Base-by-base conservation (phyloP, 2,888 invertebrate genomes). In the Lysandra bellargus region DNA sequence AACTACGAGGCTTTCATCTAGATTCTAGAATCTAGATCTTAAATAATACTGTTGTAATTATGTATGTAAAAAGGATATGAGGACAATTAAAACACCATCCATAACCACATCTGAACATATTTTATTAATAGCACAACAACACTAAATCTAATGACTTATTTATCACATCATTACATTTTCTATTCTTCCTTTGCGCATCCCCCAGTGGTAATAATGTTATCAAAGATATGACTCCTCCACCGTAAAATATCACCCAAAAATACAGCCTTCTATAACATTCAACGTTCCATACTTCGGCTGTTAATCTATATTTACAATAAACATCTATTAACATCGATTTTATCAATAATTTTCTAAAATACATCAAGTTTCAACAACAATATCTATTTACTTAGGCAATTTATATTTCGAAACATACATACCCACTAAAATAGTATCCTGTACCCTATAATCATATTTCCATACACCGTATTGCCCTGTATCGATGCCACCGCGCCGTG, bases 261-360 rank as follows among this genome's bases (percentile, higher is more conserved):
- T 94, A 94, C 94, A 94, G 92, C 93, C 93, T 92, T 92, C 92
- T 92, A 92, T 90, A 92, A 91, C 92, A 89, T 87, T 88, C 92
- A 90, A 90, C 90, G 89, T 89, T 84, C 88, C 90, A 89, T 88
- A 89, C 87, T 85, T 86, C 89, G 88, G 87, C 88, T 87, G 82
- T 85, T 90, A 90, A 88, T 88, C 90, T 91, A 89, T 92, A 93
- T 92, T 89, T 93, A 94, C 93, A 94, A 88, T 94, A 93, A 94
- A 94, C 93, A 94, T 93, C 94, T 94, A 94, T 93, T 93, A 94
- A 94, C 94, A 94, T 94, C 94, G 90, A 94, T 93, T 92, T 91
- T 88, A 92, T 93, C 91, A 94, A 93, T 93, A 94, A 91, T 92
- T 89, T 84, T 94, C 94, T 94, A 94, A 94, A 94, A 94, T 94